Conservation (phyloP, 2,888 invertebrate species). For the Dynastes grantii region DNA sequence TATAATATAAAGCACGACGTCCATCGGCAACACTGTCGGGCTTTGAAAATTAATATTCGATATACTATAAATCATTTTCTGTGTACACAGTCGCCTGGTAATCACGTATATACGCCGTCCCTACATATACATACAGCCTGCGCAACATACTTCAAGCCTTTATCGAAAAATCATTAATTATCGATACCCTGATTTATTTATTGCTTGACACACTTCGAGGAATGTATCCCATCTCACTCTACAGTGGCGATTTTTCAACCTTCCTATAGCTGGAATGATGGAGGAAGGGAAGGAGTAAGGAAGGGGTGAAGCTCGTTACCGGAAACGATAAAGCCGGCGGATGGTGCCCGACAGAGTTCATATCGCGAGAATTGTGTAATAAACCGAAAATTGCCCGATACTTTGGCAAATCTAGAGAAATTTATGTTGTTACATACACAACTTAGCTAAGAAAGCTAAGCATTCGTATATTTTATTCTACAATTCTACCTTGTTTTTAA, state of each 20-base stretch:
- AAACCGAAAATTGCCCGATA: neutral
- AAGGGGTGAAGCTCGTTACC: too few relatives aligned
- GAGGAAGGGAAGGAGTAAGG: too few relatives aligned
- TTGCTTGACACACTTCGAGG: neutral
- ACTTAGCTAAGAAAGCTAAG: too few relatives aligned
- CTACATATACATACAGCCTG: too few relatives aligned
- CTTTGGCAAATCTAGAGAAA: too few relatives aligned
- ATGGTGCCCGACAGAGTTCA: too few relatives aligned
- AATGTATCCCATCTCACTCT: neutral
- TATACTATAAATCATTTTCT: neutral
- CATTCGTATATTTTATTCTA: too few relatives aligned
- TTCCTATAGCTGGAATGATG: neutral
- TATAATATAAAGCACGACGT: neutral
- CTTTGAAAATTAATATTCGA: slow-evolving; percentile 8
- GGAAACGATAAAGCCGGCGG: too few relatives aligned
- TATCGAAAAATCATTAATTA: slow-evolving; percentile 36
- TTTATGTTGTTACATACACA: too few relatives aligned
- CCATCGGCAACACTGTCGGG: neutral
- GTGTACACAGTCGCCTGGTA: neutral
- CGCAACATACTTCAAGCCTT: slow-evolving; percentile 2
- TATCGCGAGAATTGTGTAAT: neutral
- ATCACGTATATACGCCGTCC: neutral
- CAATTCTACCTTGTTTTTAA: too few relatives aligned
- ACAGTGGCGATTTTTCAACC: neutral
- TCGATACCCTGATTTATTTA: slow-evolving; percentile 24